Conservation (phyloP, 2,113 vertebrate species). For the Leptosomus discolor region DNA sequence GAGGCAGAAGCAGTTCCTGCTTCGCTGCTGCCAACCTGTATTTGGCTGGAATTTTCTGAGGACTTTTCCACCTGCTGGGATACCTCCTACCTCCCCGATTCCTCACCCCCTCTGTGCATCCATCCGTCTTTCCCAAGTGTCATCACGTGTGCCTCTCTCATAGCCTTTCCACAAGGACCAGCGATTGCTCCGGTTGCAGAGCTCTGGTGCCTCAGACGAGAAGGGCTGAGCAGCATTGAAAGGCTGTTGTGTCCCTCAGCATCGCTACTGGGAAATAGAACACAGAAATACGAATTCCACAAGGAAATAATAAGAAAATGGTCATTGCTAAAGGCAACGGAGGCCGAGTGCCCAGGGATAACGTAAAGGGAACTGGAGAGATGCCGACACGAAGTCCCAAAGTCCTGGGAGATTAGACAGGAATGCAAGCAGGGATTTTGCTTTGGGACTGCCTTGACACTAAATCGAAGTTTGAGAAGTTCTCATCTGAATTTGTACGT, state of each 20-base stretch:
- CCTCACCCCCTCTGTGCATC: background rate
- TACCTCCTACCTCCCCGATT: rapidly evolving
- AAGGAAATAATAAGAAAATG: background rate
- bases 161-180: background rate
- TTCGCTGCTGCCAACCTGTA: background rate
- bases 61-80: background rate
- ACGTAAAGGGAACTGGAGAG: background rate
- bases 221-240: background rate
- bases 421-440: background rate
- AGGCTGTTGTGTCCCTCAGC: background rate
- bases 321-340: background rate
- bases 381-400: background rate
- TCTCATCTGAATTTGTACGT: rapidly evolving
- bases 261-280: background rate
- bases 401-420: background rate
- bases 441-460: background rate
- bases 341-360: background rate
- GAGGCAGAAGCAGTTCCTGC: background rate
- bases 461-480: background rate
- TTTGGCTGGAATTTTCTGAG: background rate
- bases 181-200: background rate
- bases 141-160: background rate
- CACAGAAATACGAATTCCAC: background rate
- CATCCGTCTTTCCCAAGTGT: background rate
- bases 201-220: background rate